Evolutionary conservation across 35 echinoderm and acorn worm genomes (phyloP).

Genomic region (Heliocidaris tuberculata): DNA sequence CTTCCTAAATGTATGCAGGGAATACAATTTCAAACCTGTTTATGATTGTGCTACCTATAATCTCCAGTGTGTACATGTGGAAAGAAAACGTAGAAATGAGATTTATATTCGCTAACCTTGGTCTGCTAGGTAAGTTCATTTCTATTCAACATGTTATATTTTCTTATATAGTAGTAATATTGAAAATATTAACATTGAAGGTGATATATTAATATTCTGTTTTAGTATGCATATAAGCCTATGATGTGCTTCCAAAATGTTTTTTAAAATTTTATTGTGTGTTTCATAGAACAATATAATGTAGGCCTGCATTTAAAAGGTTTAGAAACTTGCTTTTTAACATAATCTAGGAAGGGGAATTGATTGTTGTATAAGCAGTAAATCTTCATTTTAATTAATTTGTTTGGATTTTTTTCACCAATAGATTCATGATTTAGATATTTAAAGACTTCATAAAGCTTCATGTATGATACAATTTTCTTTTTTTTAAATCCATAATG

Average conservation of each 20-base stretch:
- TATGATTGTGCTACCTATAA: constrained; percentile 56
- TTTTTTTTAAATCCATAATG: background rate
- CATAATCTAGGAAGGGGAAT: background rate
- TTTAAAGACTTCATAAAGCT: background rate
- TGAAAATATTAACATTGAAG: no score
- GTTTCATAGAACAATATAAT: no score
- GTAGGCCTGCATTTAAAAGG: no score
- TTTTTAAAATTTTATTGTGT: no score
- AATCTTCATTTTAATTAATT: background rate
- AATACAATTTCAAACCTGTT: constrained; percentile 56
- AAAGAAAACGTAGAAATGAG: constrained; percentile 40
- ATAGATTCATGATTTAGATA: background rate
- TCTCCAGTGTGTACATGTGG: constrained; percentile 47
- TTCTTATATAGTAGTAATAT: no score
- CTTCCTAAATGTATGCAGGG: constrained; percentile 37
- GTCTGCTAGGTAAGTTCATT: constrained; percentile 37
- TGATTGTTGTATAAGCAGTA: background rate
- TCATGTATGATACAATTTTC: background rate
- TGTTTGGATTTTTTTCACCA: background rate
- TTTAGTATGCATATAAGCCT: no score
- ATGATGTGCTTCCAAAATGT: no score
- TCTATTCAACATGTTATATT: background rate
- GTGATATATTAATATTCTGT: no score
- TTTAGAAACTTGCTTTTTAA: background rate
- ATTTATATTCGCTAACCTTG: constrained; percentile 44